Evolutionary conservation across 2,888 invertebrate genomes (phyloP).

Genomic region (Sminthurinus aureus): DNA sequence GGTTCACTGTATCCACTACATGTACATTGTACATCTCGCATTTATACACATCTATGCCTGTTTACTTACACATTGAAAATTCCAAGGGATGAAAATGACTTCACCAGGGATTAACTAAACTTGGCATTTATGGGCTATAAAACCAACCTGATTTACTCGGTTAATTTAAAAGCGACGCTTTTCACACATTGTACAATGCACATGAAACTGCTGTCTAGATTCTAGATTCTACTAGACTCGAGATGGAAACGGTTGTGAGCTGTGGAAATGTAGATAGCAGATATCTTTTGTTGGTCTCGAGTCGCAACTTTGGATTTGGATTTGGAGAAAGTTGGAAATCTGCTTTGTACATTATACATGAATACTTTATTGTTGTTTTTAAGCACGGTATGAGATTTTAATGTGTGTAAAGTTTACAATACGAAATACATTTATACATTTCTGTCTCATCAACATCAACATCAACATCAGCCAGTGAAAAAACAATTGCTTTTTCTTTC

Average conservation of each 20-base stretch:
- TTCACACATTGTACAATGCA: constrained; percentile 23
- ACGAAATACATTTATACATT: background rate
- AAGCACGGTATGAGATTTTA: too few relatives aligned
- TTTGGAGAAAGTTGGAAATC: too few relatives aligned
- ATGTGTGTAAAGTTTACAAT: too few relatives aligned
- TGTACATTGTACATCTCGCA: background rate
- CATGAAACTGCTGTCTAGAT: too few relatives aligned
- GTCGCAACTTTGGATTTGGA: background rate
- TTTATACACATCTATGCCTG: background rate
- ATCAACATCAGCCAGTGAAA: background rate
- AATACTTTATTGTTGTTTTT: too few relatives aligned
- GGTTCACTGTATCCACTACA: background rate
- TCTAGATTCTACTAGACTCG: too few relatives aligned
- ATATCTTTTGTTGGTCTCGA: too few relatives aligned
- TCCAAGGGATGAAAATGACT: constrained; percentile 30
- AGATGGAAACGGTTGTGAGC: too few relatives aligned
- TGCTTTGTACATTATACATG: too few relatives aligned
- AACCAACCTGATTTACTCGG: constrained; percentile 41
- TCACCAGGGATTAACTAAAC: constrained; percentile 35
- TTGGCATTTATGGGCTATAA: constrained; percentile 39
- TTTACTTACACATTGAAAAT: constrained; percentile 13
- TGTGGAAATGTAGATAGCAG: too few relatives aligned
- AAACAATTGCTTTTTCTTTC: background rate
- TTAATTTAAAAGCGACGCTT: constrained; percentile 38
- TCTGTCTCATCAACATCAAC: background rate